Conservation (phyloP, 2,888 invertebrate species). For the Phrixothrix hirtus region DNA sequence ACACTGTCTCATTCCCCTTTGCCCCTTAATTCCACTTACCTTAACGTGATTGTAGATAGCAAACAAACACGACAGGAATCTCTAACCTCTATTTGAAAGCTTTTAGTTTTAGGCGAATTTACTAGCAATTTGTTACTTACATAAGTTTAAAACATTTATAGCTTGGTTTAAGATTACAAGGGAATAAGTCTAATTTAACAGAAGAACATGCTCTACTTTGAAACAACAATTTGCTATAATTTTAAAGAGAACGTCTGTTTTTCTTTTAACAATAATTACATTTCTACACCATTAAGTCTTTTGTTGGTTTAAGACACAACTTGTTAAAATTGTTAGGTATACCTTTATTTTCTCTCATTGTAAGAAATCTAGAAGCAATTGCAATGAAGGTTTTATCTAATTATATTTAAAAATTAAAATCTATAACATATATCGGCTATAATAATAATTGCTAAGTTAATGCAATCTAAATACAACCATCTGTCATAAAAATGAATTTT, state of each 20-base stretch:
- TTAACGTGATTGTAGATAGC: slow-evolving; percentile 18
- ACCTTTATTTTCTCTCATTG: too few species aligned
- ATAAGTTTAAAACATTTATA: neutral
- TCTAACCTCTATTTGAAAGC: neutral
- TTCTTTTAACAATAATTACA: too few species aligned
- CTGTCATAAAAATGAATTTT: too few species aligned
- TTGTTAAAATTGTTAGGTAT: too few species aligned
- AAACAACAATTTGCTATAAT: neutral
- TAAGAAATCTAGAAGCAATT: too few species aligned
- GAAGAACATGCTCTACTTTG: neutral
- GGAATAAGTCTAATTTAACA: neutral
- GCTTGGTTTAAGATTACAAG: neutral
- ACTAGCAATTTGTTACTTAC: neutral
- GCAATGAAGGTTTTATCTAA: neutral
- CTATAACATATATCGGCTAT: too few species aligned
- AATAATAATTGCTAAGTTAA: too few species aligned
- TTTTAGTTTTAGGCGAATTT: neutral
- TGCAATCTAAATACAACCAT: too few species aligned
- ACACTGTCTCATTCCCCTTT: slow-evolving; percentile 36
- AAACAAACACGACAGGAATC: slow-evolving; percentile 19
- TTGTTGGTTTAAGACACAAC: too few species aligned
- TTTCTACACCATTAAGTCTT: too few species aligned
- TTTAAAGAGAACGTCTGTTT: too few species aligned
- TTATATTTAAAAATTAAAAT: neutral
- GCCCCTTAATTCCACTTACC: slow-evolving; percentile 24